A percentile compares a stretch with the other conserved stretches of the same genome.
Conservation (phyloP, 2,888 invertebrate species). For the Caenorhabditis uteleia region DNA sequence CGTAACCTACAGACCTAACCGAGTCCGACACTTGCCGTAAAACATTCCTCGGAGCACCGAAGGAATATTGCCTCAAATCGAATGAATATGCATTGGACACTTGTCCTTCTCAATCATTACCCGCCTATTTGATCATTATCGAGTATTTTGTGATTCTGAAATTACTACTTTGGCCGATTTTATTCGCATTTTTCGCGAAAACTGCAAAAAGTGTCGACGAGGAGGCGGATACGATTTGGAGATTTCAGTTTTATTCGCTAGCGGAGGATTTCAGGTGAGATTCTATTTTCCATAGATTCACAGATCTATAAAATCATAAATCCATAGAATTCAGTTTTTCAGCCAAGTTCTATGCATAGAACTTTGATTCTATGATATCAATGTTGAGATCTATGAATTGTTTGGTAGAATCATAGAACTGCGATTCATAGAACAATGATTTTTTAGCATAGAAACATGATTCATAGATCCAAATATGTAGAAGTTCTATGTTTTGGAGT, state of each 20-base stretch:
- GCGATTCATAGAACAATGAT: too few relatives aligned
- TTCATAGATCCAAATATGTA: too few relatives aligned
- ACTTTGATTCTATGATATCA: too few relatives aligned
- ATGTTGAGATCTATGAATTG: background rate
- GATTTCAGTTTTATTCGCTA: constrained; percentile 69
- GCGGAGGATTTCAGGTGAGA: constrained; percentile 68
- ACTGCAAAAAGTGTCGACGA: constrained; percentile 67
- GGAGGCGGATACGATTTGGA: constrained; percentile 70
- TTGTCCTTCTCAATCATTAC: constrained; percentile 53
- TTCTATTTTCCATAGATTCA: background rate
- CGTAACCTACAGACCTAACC: constrained; percentile 25
- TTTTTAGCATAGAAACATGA: too few relatives aligned
- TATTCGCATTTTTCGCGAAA: constrained; percentile 70
- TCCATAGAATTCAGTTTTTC: background rate
- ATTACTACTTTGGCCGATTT: constrained; percentile 69
- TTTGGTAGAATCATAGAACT: too few relatives aligned
- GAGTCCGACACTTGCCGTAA: constrained; percentile 45
- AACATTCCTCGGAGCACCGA: constrained; percentile 40
- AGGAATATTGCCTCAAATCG: constrained; percentile 47
- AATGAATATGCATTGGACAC: constrained; percentile 55
- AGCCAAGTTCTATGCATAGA: background rate
- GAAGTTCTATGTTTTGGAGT: too few relatives aligned
- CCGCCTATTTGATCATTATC: constrained; percentile 47
- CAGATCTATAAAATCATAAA: too few relatives aligned
- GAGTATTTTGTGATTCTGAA: constrained; percentile 54